Conservation (phyloP, 2,888 invertebrate species). For the Copidosoma aretas region DNA sequence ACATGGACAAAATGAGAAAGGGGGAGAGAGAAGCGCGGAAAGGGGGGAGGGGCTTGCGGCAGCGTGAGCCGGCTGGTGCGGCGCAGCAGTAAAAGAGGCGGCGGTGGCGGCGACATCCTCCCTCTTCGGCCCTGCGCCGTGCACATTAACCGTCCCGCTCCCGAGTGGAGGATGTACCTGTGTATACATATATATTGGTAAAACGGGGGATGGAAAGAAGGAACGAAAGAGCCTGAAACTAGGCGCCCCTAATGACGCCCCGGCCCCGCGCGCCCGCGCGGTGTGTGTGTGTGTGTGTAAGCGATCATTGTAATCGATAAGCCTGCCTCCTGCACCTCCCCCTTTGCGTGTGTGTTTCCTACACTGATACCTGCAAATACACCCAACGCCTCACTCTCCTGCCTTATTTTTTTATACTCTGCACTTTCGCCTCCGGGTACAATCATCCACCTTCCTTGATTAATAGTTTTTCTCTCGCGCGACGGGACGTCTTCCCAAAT, state of each 20-base stretch:
- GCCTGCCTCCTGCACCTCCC: constrained; percentile 34
- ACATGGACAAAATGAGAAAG: too few relatives aligned
- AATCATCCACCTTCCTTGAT: too few relatives aligned
- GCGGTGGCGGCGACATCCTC: neutral
- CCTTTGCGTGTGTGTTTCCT: constrained; percentile 8
- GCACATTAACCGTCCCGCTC: too few relatives aligned
- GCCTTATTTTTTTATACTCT: constrained; percentile 50
- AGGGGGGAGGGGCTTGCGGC: too few relatives aligned
- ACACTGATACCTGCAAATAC: neutral
- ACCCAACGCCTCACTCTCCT: neutral
- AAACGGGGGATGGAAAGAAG: constrained; percentile 21
- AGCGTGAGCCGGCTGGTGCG: neutral
- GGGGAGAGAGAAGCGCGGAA: too few relatives aligned
- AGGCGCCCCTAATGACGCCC: constrained; percentile 57
- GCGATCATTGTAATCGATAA: constrained; percentile 60
- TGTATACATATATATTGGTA: neutral
- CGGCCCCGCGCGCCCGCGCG: constrained; percentile 42
- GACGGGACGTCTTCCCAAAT: too few relatives aligned
- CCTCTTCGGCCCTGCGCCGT: too few relatives aligned
- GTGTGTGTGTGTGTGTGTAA: constrained; percentile 38
- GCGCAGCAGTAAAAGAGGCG: neutral
- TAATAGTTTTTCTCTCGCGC: too few relatives aligned
- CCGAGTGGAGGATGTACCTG: too few relatives aligned
- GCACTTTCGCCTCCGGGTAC: too few relatives aligned
- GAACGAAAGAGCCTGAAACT: constrained; percentile 37